A percentile compares a stretch with the other conserved stretches of the same genome.
Evolutionary conservation across 1,140 invertebrate genomes (phyloP).

Genomic region (Leptonema lineaticorne): DNA sequence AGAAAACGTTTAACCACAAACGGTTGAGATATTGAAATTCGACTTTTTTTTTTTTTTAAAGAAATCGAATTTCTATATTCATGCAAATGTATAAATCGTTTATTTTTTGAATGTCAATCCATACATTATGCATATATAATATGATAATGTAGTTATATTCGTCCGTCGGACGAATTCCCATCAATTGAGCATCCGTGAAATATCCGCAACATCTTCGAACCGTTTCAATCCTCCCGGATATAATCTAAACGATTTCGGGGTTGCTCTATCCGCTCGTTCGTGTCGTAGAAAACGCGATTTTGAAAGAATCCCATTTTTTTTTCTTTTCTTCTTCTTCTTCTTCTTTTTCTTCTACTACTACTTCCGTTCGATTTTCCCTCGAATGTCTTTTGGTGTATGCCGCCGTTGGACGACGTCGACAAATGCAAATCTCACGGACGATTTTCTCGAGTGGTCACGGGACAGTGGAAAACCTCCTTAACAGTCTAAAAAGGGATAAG

Average conservation of each 20-base stretch:
- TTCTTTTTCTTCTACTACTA: too few relatives aligned
- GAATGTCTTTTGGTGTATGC: slow-evolving; percentile 2
- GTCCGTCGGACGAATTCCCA: background rate
- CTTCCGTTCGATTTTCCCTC: slow-evolving; percentile 11
- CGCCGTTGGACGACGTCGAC: too few relatives aligned
- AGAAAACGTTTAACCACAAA: too few relatives aligned
- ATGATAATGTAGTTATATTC: too few relatives aligned
- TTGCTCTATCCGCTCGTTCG: background rate
- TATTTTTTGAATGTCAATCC: too few relatives aligned
- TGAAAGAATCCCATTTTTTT: slow-evolving; percentile 8
- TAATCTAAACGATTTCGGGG: background rate
- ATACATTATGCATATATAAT: too few relatives aligned
- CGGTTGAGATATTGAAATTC: too few relatives aligned
- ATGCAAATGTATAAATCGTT: too few relatives aligned
- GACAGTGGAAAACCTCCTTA: background rate
- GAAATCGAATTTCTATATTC: too few relatives aligned
- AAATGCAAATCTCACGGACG: slow-evolving; percentile 16
- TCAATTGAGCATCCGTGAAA: background rate
- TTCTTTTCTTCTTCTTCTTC: too few relatives aligned
- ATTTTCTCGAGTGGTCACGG: slow-evolving; percentile 11
- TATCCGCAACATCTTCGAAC: background rate
- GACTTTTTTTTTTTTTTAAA: too few relatives aligned
- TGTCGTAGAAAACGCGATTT: background rate
- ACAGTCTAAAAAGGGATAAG: background rate
- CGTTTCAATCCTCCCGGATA: background rate